Conservation (phyloP, 2,113 vertebrate genomes). For the Cephalophus harveyi region DNA sequence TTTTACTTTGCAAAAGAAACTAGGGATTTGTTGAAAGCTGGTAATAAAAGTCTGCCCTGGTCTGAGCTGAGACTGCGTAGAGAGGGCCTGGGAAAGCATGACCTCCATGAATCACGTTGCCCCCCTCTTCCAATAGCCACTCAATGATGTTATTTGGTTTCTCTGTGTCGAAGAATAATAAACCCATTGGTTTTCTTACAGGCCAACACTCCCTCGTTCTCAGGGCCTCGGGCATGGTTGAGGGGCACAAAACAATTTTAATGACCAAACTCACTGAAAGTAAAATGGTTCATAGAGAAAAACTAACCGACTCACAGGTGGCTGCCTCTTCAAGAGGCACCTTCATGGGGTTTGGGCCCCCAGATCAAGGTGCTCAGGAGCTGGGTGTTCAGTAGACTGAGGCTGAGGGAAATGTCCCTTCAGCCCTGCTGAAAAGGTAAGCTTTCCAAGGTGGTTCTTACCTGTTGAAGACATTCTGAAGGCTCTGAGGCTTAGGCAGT, state of each 20-base stretch:
- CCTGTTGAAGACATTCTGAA: constrained; percentile 88
- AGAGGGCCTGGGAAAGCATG: constrained; percentile 75
- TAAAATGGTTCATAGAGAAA: constrained; percentile 74
- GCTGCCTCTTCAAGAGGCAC: not conserved
- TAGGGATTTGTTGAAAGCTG: constrained; percentile 75
- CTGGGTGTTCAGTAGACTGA: not conserved
- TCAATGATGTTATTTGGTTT: constrained; percentile 72
- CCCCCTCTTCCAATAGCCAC: constrained; percentile 40
- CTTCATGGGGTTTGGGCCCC: not conserved
- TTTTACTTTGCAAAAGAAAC: constrained; percentile 75
- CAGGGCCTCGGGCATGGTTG: constrained; percentile 56
- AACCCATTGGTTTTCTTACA: constrained; percentile 71
- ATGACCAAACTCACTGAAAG: constrained; percentile 73
- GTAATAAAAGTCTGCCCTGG: constrained; percentile 76
- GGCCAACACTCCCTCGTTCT: constrained; percentile 64
- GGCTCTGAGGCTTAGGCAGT: constrained; percentile 79
- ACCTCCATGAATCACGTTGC: constrained; percentile 61
- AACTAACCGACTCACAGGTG: constrained; percentile 35
- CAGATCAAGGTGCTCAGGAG: not conserved
- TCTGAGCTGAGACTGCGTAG: constrained; percentile 57
- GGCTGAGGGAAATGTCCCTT: not conserved
- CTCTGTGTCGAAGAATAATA: constrained; percentile 77
- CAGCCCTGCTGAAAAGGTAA: not conserved
- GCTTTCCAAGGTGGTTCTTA: constrained; percentile 67
- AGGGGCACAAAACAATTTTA: constrained; percentile 66